Evolutionary conservation across 2,888 invertebrate species (phyloP), one percentile per base, ranked within the genome.

Genomic region (Horisme vitalbata): DNA sequence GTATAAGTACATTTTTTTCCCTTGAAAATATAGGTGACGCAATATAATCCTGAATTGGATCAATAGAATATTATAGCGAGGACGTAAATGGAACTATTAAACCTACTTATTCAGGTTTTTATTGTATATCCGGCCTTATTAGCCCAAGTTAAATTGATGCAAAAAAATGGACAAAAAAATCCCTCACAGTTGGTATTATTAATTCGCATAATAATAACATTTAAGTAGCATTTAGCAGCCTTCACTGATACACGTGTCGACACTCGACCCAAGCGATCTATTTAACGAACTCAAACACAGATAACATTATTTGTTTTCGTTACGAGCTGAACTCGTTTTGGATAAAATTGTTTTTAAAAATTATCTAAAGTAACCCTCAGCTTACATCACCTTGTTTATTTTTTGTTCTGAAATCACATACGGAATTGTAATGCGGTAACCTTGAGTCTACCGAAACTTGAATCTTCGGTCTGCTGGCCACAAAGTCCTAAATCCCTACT

Each of bases 231-330:
- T 48, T 31, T 30, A 24, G 9, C 31, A 43, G 33, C 37, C 43
- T 48, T 31, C 34, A 24, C 9, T 21, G 32, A 33, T 50, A 63
- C 58, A 64, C 59, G 55, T 63, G 59, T 41, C 49, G 24, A 20
- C 12, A 28, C 15, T 41, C 49, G 24, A 20, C 12, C 31, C 15
- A 53, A 49, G 41, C 47, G 45, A 57, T 61, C 55, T 57, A 62
- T 60, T 55, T 58, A 56, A 59, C 52, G 45, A 58, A 18, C 38
- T 57, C 56, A 55, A 64, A 60, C 55, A 61, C 37, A 57, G 75
- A 78, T 77, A 74, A 70, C 57, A 61, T 12, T 71, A 63, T 75
- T 74, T 80, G 65, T 74, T 67, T 75, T 65, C 44, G 55, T 52
- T 56, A 44, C 33, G 38, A 60, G 59, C 57, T 61, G 57, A 61